Conservation (phyloP, 2,113 vertebrate species). For the Clarias gariepinus region DNA sequence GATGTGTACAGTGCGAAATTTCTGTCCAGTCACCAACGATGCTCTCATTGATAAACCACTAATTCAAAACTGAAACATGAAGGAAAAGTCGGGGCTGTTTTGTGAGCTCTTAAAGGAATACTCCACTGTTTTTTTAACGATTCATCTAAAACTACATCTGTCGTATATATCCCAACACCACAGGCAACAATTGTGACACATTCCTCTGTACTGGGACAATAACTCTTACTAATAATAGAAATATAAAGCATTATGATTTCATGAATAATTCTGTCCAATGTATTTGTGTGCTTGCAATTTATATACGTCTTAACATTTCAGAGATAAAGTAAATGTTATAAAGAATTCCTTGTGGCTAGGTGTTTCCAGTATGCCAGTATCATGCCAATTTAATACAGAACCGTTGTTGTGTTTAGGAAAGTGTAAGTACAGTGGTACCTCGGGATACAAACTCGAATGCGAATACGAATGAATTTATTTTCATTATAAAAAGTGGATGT, state of each 20-base stretch:
- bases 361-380: background rate
- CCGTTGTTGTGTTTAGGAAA: background rate
- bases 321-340: background rate
- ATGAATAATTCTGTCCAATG: background rate
- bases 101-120: background rate
- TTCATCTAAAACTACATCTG: background rate
- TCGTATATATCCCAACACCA: background rate
- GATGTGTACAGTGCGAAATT: background rate
- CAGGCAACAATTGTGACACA: background rate
- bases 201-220: background rate
- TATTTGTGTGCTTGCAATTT: background rate
- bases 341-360: background rate
- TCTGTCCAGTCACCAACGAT: background rate
- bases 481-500: background rate
- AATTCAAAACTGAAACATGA: background rate
- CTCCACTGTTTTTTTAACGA: background rate
- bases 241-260: background rate
- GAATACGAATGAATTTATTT: no score
- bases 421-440: background rate
- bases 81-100: background rate
- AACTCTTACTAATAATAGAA: background rate
- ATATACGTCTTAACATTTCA: background rate
- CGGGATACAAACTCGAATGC: no score
- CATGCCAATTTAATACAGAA: background rate
- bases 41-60: conserved; percentile 4